Evolutionary conservation across 2,797 vertebrate species (phyloP), one percentile per base, ranked within the genome.

Genomic region (Remorina albescens): DNA sequence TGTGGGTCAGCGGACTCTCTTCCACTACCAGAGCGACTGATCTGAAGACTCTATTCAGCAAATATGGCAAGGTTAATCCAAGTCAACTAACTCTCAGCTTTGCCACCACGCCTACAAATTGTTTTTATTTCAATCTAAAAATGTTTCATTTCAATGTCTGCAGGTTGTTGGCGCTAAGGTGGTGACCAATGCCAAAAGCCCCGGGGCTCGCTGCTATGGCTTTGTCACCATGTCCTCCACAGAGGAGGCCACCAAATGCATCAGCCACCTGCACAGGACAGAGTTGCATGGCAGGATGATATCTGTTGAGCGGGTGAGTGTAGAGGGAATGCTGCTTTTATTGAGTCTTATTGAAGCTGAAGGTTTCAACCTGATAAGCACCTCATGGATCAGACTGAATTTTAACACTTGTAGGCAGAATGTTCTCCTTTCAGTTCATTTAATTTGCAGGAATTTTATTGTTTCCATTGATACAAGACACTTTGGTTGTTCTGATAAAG

Each of bases 221-320:
- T 99, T 99, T 16, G 97, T 99, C 67, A 99, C 98, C 0, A 99
- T 99, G 98, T 96, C 96, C 0, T 94, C 96, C 0, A 91, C 95
- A 0, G 98, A 98, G 2, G 98, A 99, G 83, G 97, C 98, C 36
- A 97, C 97, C 25, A 97, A 95, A 63, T 99, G 97, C 8, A 98
- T 99, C 75, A 94, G 81, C 80, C 96, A 99, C 55, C 95, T 99
- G 4, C 97, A 99, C 91, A 94, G 98, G 62, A 99, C 98, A 0
- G 98, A 99, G 77, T 93, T 99, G 62, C 98, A 99, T 1, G 98
- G 98, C 16, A 95, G 94, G 77, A 99, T 99, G 98, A 98, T 99
- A 89, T 99, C 98, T 18, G 97, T 99, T 67, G 98, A 99, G 87
- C 95, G 94, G 92, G 98, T 97, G 42, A 86, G 95, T 71, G 16